Evolutionary conservation across 2,888 invertebrate species (phyloP), one percentile per base, ranked within the genome.

Genomic region (Gnatocerus cornutus): DNA sequence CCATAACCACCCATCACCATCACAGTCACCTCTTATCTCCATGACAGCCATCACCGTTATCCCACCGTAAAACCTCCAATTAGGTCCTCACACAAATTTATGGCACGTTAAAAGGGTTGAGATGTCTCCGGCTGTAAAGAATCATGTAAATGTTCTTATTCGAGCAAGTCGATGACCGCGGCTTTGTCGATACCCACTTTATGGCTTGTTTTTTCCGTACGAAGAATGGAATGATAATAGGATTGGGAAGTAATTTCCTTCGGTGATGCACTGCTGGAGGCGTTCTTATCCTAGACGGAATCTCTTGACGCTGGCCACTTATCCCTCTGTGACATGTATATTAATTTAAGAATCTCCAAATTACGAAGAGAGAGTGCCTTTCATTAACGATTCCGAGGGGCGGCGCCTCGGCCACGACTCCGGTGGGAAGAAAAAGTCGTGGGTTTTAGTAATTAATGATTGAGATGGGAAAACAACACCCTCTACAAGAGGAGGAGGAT

Each of bases 191-290:
- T 70, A 61, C 12, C 70, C 62, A 65, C 62, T 70, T 70, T 70
- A 70, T 62, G 43, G 66, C 50, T 55, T 62, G 68, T 68, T 68
- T 62, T 61, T 68, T 68, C 48, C 62, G 58, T 53, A 61, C 41
- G 46, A 21, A 33, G 67, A 71, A 71, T 58, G 71, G 71, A 71
- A 71, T 71, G 71, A 71, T 71, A 71, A 71, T 71, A 71, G 67
- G 71, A 71, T 67, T 67, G 70, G 70, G 67, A 67, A 67, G 67
- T 71, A 71, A 71, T 71, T 67, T 67, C 58, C 62, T 41, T 62
- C 45, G 55, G 65, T 65, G 69, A 66, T 69, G 61, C 69, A 66
- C 53, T 37, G 69, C 68, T 46, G 29, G 21, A 16, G 67, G 67
- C 59, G 27, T 12, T 52, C 61, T 68, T 68, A 68, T 68, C 68